Evolutionary conservation across 2,113 vertebrate genomes (phyloP), one percentile per base, ranked within the genome.

Genomic region (Canis aureus): DNA sequence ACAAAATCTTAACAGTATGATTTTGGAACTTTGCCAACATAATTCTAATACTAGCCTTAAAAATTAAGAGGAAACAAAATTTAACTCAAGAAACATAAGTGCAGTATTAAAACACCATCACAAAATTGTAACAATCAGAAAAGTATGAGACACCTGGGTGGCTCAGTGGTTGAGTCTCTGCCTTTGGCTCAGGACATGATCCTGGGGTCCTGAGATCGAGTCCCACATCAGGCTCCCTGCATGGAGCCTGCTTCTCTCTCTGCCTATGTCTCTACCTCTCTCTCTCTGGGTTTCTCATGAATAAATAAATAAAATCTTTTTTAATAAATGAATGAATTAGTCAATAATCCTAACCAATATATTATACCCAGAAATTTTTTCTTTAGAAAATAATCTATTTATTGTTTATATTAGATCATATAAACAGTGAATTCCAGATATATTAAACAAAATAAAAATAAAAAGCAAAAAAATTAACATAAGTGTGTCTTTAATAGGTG

Each of bases 21-120:
- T 51, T 84, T 80, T 51, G 82, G n/a, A 89, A 79, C 11, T 74
- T 86, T 43, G 25, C 53, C 76, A 55, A 62, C 10, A 38, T 69
- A 69, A 67, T 57, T 96, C 22, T 80, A 71, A 2, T 93, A 43
- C 91, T 66, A 89, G 11, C 20, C 81, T 64, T 83, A 95, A 95
- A 82, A 86, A 92, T 89, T 76, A 85, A 62, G 22, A 92, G 27
- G 22, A 96, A 90, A 73, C 2, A 78, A 79, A 79, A 69, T 81
- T 85, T 91, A 62, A 95, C 83, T 64, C 69, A 71, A 92, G 11
- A 82, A 95, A 69, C 55, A 11, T 53, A 55, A 78, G 16, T 67
- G 2, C 11, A 59, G 25, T 76, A 57, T 78, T 84, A 85, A 91
- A 81, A 25, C 12, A 92, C 11, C 16, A 60, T 79, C 12, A 81